Base-by-base conservation (phyloP, 2,888 invertebrate species). In the Diogma glabrata region DNA sequence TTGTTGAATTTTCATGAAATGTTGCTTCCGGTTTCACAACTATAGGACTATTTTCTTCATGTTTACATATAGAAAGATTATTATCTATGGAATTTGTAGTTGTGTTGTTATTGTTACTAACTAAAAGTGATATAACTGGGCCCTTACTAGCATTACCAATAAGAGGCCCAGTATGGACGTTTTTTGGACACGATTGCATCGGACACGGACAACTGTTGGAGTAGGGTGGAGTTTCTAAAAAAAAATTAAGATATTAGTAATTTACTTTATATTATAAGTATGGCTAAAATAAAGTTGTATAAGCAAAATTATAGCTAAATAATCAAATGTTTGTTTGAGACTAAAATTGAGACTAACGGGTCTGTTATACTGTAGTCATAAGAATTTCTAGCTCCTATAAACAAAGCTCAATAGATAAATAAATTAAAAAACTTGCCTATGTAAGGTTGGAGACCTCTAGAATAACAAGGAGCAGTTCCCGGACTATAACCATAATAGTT, bases 81-180 rank as follows among this genome's bases (percentile, higher is more conserved):
- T 57, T 45, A 55, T 55, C 50, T 57, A 57, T 49, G 59, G 55
- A n/a, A 57, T 52, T 43, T n/a, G n/a, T 43, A 43, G 50, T 28
- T 50, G 16, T 23, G n/a, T 8, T 43, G 23, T 43, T 33, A 23
- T 40, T 19, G 12, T 12, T 33, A 30, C 10, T 48, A 24, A 33
- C 43, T 46, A 33, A 53, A 16, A 51, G 53, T 65, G 60, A 72
- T 73, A 73, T 69, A 67, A 59, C 67, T 68, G 68, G 61, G 73
- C 70, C 71, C 73, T 66, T 68, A 74, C 78, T 74, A 73, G 77
- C 74, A 78, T 87, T 88, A 83, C 89, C 89, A 89, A 87, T 88
- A 89, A 87, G 89, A 87, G 89, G 89, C 82, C 90, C 90, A 90
- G 89, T 88, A 88, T 82, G 87, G 84, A 85, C 90, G 90, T 91